Conservation (phyloP, 1,140 invertebrate species). For the Aleiodes sp. region DNA sequence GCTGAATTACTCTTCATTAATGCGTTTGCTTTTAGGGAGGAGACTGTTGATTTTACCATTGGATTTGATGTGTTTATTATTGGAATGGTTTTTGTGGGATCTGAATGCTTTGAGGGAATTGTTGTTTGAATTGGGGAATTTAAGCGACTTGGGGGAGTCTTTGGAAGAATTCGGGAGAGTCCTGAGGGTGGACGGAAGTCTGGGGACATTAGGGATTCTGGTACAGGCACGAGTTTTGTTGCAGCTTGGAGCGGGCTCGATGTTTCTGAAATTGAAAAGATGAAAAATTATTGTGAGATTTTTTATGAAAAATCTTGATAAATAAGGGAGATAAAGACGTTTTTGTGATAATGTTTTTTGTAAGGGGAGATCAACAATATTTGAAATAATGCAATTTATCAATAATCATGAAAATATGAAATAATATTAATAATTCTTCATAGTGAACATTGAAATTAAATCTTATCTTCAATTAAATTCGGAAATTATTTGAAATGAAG, state of each 20-base stretch:
- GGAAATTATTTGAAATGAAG: no score
- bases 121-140: slow-evolving; percentile 57
- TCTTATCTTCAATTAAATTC: no score
- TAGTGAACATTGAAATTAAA: no score
- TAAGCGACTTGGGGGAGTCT: slow-evolving; percentile 56
- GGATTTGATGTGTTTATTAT: slow-evolving; percentile 55
- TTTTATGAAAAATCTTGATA: background rate
- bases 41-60: slow-evolving; percentile 50
- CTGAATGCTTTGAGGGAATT: slow-evolving; percentile 49
- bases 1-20: slow-evolving; percentile 56
- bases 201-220: slow-evolving; percentile 85
- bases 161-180: slow-evolving; percentile 53
- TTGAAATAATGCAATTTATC: background rate
- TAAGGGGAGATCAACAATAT: no score
- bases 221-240: slow-evolving; percentile 85
- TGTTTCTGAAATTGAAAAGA: slow-evolving; percentile 56
- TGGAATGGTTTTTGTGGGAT: slow-evolving; percentile 52
- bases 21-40: slow-evolving; percentile 48
- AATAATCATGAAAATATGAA: background rate
- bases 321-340: no score
- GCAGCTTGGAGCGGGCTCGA: slow-evolving; percentile 78
- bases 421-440: background rate
- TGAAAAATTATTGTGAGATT: slow-evolving; percentile 20
- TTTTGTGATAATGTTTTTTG: no score
- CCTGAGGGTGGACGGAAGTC: slow-evolving; percentile 73